Conservation (phyloP, 2,888 invertebrate species). For the Drosophila niveifrons region DNA sequence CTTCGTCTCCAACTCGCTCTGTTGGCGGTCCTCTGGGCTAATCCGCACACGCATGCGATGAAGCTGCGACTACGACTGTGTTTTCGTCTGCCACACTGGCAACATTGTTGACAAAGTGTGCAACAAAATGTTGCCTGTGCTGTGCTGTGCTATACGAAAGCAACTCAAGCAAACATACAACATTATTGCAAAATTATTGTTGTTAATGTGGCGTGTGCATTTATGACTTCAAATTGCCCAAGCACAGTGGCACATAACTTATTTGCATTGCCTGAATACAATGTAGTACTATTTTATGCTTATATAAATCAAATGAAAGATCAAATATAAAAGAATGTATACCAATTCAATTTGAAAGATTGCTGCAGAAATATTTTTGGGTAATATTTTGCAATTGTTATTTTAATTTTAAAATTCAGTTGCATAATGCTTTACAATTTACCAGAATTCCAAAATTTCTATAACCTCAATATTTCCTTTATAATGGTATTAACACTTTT, state of each 20-base stretch:
- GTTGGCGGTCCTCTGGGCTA: constrained; percentile 57
- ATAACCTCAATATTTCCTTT: no score
- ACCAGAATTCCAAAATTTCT: no score
- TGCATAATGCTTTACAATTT: no score
- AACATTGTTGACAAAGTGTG: constrained; percentile 63
- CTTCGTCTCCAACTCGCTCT: constrained; percentile 18
- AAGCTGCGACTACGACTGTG: constrained; percentile 7
- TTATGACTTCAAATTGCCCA: constrained; percentile 19
- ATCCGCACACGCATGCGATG: constrained; percentile 53
- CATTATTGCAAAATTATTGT: constrained; percentile 48
- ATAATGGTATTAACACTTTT: no score
- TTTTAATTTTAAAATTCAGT: no score
- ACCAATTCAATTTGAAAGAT: no score
- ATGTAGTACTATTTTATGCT: no score
- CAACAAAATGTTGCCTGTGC: constrained; percentile 52
- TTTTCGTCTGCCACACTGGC: constrained; percentile 34
- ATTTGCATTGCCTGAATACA: neutral
- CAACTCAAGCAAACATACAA: constrained; percentile 10
- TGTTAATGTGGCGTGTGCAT: constrained; percentile 35
- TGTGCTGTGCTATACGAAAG: constrained; percentile 5
- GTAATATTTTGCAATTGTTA: no score
- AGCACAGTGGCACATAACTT: constrained; percentile 27
- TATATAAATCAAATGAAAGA: no score
- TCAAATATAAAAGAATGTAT: no score
- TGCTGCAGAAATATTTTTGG: no score